Evolutionary conservation across 2,888 invertebrate genomes (phyloP), one percentile per base, ranked within the genome.

Genomic region (Rhagonycha fulva): DNA sequence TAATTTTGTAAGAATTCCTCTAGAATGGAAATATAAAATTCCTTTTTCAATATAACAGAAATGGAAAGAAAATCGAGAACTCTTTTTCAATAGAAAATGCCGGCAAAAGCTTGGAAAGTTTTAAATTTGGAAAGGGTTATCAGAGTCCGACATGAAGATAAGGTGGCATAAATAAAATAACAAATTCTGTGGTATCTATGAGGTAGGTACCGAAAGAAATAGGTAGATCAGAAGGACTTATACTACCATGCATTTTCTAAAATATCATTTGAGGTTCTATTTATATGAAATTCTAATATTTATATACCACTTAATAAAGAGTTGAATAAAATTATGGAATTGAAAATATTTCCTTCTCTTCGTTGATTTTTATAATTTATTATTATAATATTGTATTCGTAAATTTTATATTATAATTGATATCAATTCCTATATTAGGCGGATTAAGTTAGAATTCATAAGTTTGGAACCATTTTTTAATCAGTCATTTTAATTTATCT

Each of bases 351-450:
- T 19, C 60, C 26, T 11, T 62, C 26, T 67, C 12, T 66, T 60
- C 30, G 62, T n/a, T 30, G 32, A 71, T 67, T 67, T 72, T 62
- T 60, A 70, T 30, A 30, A 60, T 66, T 28, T 26, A 63, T 71
- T 72, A 26, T 19, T 62, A 32, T 63, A 60, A 66, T 32, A 26
- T 32, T 47, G 14, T 67, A 67, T 72, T 68, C 61, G 26, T 28
- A 60, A 24, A 30, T 61, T 30, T 68, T 72, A 72, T 19, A 24
- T 67, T 24, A 63, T 67, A 62, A 19, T 14, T 77, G 77, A 79
- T 80, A 82, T 85, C 84, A 85, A 85, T 85, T 85, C 84, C 84
- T 82, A 80, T 80, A 77, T 77, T 81, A 82, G 83, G 84, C 83
- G 82, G 81, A 80, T 76, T 78, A 69, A 74, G 74, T 74, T 77